Evolutionary conservation across 1,140 invertebrate species (phyloP), one percentile per base, ranked within the genome.

Genomic region (Theocolax elegans): DNA sequence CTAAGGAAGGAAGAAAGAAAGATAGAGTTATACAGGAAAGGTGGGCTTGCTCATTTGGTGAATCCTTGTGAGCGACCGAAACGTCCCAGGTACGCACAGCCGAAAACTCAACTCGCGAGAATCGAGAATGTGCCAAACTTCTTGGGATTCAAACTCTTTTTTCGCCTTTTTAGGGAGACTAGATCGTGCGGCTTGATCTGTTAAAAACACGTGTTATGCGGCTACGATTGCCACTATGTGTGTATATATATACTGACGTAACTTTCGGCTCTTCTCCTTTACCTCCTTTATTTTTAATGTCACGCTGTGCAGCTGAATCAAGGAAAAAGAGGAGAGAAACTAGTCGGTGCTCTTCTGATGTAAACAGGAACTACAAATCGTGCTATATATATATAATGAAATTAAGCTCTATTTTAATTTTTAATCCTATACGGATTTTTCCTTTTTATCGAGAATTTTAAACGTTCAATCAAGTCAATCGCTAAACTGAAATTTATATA

Each of bases 171-270:
- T 19, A 48, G 38, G 27, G 42, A 15, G 31, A 12, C 49, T 67
- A 63, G 64, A 67, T 67, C 66, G 56, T 23, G 65, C 40, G 23
- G 27, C 35, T 62, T 27, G 71, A 72, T 72, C 40, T 38, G 58
- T 17, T 63, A 67, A 60, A 72, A 67, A 72, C 71, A 72, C 71
- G 60, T 72, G 71, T 72, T 67, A 23, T 44, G 59, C 49, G 59
- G 44, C 48, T 48, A 58, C 40, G 29, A 56, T 46, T 44, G 23
- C 67, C 48, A 62, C 49, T n/a, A n/a, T n/a, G n/a, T n/a, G n/a
- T n/a, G n/a, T n/a, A n/a, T n/a, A n/a, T n/a, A n/a, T n/a, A 56
- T 31, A 29, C 56, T 60, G 48, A 62, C 67, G 67, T 62, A 68
- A 68, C 67, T 46, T 54, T 29, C 54, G 53, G 51, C 53, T 40